These are phyloP conservation scores for Eilema griseolum DNA, from an alignment of 2,888 invertebrate genomes.

Conservation along the genomic window DNA sequence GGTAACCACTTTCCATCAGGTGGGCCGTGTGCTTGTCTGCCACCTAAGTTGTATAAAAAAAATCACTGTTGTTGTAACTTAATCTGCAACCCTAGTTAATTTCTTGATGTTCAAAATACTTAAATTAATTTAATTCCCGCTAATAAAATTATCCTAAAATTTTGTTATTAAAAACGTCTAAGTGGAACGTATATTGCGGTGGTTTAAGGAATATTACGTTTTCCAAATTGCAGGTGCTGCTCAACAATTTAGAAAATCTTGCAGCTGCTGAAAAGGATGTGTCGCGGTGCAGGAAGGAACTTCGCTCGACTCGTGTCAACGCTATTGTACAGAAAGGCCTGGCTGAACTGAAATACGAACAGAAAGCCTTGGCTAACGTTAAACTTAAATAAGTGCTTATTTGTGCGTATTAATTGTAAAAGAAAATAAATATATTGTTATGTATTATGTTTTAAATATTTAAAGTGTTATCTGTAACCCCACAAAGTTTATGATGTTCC, in stretches of 20 bases:
- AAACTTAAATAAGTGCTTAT: constrained; percentile 7
- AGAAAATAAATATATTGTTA: constrained; percentile 2
- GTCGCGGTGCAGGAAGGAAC: constrained; percentile 64
- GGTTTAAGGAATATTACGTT: background rate
- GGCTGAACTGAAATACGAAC: constrained; percentile 72
- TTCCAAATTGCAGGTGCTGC: constrained; percentile 66
- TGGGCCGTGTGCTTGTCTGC: too few relatives aligned
- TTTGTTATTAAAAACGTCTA: background rate
- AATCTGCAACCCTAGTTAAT: background rate
- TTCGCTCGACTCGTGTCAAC: constrained; percentile 74
- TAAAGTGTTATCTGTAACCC: background rate
- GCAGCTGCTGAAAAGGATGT: constrained; percentile 77
- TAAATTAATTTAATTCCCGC: background rate
- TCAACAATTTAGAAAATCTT: constrained; percentile 78
- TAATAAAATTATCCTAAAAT: too few relatives aligned
- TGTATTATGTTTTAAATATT: background rate
- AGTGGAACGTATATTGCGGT: too few relatives aligned
- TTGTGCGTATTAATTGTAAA: too few relatives aligned
- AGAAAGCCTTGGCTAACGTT: constrained; percentile 27
- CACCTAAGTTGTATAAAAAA: too few relatives aligned
- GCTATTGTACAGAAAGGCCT: constrained; percentile 74
- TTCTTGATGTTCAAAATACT: background rate
- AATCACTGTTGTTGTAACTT: background rate
- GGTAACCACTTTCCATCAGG: too few relatives aligned
- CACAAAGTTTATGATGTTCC: background rate